Evolutionary conservation across 2,888 invertebrate species (phyloP), one percentile per base, ranked within the genome.

Genomic region (Drosophila flavopinicola): DNA sequence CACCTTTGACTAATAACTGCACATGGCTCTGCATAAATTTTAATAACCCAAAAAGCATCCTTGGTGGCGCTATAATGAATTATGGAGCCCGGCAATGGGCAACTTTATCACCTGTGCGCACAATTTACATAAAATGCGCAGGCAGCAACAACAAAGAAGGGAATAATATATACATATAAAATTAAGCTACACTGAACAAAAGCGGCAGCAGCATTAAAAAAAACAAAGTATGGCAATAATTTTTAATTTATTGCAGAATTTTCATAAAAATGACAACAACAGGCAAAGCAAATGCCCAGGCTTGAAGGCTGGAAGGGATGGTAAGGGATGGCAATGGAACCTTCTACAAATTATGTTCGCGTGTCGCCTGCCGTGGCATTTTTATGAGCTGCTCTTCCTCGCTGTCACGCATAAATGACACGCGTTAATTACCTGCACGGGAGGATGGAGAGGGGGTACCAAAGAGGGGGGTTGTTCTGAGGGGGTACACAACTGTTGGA

Each of bases 231-330:
- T 57, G 49, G 83, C 79, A 80, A 83, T 84, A 79, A 80, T 83
- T 86, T 85, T 78, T 74, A 82, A 86, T 85, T 83, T 83, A 83
- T 85, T 71, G 78, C 69, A 63, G 74, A 84, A 69, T 78, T 84
- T 84, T 84, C 66, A 75, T 78, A 83, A 84, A 66, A 85, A 60
- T 56, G 56, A 78, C 70, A 71, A 52, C 39, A 44, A 52, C 13
- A 23, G 15, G 37, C 11, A 6, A n/a, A 32, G 24, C 25, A 33
- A 35, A 20, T n/a, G n/a, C n/a, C n/a, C n/a, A n/a, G n/a, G n/a
- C n/a, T n/a, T n/a, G n/a, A n/a, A n/a, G n/a, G n/a, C 20, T 6
- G 30, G n/a, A 37, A 11, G 27, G 17, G 20, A 20, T 20, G 20
- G 20, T 4, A 20, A 27, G 6, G 37, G n/a, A n/a, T n/a, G n/a